Conservation (phyloP, 1,140 invertebrate genomes). For the Drosophila tristis region DNA sequence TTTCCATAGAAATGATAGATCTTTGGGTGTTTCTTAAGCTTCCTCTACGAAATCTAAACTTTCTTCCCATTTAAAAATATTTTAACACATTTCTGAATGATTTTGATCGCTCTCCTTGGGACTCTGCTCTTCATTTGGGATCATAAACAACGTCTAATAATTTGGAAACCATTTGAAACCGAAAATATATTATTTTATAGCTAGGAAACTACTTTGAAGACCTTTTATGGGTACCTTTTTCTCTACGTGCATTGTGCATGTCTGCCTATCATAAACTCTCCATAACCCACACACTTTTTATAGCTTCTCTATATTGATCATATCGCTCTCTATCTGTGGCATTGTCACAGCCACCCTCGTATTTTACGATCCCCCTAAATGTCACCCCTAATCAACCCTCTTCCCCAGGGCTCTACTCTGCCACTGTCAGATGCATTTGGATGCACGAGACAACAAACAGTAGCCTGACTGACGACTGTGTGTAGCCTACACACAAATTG, state of each 20-base stretch:
- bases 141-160: no score
- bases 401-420: not conserved
- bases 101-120: no score
- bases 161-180: no score
- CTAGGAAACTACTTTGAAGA: no score
- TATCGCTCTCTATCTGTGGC: not conserved
- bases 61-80: no score
- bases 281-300: not conserved
- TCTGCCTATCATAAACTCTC: not conserved
- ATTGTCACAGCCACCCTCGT: slow-evolving; percentile 20
- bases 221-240: no score
- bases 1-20: no score
- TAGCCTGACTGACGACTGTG: not conserved
- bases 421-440: slow-evolving; percentile 28
- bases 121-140: no score
- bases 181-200: not conserved
- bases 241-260: slow-evolving; percentile 14
- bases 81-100: no score
- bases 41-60: no score
- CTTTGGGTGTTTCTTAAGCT: no score
- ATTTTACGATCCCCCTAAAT: slow-evolving; percentile 24
- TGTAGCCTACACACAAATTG: slow-evolving; percentile 41
- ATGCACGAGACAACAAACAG: slow-evolving; percentile 15
- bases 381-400: slow-evolving; percentile 31
- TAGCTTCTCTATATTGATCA: not conserved